phyloP scores from a whole-genome alignment of 1,140 invertebrate genomes.

The Lepidurus apus region DNA sequence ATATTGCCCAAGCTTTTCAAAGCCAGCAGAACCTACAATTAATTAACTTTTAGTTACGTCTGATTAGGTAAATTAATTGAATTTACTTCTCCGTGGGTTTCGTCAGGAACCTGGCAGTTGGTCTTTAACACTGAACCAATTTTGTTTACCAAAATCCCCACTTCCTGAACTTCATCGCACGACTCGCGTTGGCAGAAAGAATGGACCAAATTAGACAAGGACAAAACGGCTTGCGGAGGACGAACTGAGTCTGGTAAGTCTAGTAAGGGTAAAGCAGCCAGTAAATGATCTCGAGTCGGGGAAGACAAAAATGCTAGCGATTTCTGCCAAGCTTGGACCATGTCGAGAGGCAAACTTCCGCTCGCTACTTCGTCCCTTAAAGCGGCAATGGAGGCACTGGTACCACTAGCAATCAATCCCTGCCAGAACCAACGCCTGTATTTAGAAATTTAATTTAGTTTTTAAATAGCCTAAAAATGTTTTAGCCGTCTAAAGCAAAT shows the following conservation, averaged over 20 bases:
- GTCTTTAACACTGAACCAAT: not conserved
- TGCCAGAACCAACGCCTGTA: constrained; percentile 68
- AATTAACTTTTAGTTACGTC: not conserved
- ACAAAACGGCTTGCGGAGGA: constrained; percentile 1
- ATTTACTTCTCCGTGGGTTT: constrained; percentile 6
- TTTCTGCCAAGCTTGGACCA: constrained; percentile 19
- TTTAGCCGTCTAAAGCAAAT: not conserved
- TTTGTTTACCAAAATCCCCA: constrained; percentile 23
- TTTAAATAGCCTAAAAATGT: not conserved
- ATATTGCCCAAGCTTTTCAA: constrained; percentile 28
- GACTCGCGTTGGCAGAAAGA: constrained; percentile 2
- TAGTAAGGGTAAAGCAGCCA: constrained; percentile 29
- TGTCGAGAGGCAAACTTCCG: constrained; percentile 24
- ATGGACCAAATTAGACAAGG: constrained; percentile 17
- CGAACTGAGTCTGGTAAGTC: constrained; percentile 21
- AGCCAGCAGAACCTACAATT: constrained; percentile 26
- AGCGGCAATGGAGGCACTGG: constrained; percentile 64
- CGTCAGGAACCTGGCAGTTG: constrained; percentile 22
- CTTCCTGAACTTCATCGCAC: constrained; percentile 16
- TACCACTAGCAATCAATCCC: constrained; percentile 74
- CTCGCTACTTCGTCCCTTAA: constrained; percentile 71
- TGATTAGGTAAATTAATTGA: not conserved
- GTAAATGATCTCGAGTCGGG: constrained; percentile 29
- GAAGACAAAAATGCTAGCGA: constrained; percentile 30
- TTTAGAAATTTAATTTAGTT: constrained; percentile 28